phyloP scores from a whole-genome alignment of 2,888 invertebrate species.

The Mythimna albipuncta region DNA sequence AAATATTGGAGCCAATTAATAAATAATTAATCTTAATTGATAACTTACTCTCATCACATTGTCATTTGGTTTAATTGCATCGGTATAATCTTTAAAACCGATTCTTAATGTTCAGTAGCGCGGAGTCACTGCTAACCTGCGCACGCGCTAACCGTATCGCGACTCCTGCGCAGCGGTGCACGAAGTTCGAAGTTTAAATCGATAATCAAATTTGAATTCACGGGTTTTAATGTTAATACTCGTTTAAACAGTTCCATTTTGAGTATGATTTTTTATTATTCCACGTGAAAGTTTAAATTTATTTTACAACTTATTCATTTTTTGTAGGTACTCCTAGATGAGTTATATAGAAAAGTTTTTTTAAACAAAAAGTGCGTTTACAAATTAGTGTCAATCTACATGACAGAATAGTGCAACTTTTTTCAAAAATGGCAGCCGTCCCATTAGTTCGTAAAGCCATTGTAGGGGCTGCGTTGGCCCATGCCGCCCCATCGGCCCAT shows the following conservation, averaged over 20 bases:
- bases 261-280: not conserved
- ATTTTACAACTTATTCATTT: not conserved
- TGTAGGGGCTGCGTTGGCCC: constrained; percentile 82
- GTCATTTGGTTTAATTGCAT: constrained; percentile 38
- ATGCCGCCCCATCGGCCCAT: constrained; percentile 64
- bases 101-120: constrained; percentile 61
- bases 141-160: constrained; percentile 72
- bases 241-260: constrained; percentile 5
- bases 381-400: constrained; percentile 15
- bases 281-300: not conserved
- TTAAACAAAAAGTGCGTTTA: constrained; percentile 22
- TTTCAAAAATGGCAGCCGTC: constrained; percentile 77
- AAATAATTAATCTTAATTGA: constrained; percentile 50
- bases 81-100: constrained; percentile 35
- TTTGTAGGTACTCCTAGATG: not conserved
- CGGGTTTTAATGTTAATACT: constrained; percentile 1
- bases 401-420: constrained; percentile 40
- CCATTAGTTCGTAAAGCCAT: constrained; percentile 86
- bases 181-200: constrained; percentile 50
- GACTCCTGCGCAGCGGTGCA: constrained; percentile 68
- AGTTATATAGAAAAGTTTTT: not conserved
- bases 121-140: constrained; percentile 60
- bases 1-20: constrained; percentile 28
- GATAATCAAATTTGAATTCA: constrained; percentile 16
- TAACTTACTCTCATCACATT: constrained; percentile 25